Evolutionary conservation across 2,797 vertebrate genomes (phyloP).

Genomic region (Eremophila alpestris): DNA sequence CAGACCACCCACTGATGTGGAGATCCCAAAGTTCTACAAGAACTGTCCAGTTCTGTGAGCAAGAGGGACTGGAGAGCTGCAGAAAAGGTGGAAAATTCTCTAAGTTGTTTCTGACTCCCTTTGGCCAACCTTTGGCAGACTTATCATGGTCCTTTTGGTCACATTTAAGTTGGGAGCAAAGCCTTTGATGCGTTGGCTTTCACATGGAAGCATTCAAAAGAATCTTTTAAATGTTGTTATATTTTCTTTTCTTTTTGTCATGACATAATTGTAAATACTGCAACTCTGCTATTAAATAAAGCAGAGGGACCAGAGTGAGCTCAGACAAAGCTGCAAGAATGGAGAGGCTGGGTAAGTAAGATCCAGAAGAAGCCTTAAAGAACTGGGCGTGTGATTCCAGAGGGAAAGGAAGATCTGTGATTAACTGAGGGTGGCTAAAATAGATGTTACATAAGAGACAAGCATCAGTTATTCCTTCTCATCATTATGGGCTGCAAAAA

Average conservation of each 20-base stretch:
- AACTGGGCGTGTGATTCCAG: neutral
- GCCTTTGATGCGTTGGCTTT: neutral
- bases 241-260: neutral
- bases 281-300: neutral
- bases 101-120: neutral
- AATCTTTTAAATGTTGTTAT: neutral
- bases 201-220: neutral
- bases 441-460: neutral
- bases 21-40: neutral
- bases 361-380: neutral
- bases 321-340: neutral
- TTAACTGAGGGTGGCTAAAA: neutral
- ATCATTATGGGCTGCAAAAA: neutral
- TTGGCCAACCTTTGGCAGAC: neutral
- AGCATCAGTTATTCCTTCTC: neutral
- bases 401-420: neutral
- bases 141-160: neutral
- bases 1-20: neutral
- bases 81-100: neutral
- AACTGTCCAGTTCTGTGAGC: neutral
- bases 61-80: neutral
- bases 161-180: neutral
- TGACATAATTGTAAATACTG: neutral
- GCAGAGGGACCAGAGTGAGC: neutral
- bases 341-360: neutral